Percentiles rank a stretch among this genome's conserved stretches.
Conservation (phyloP, 1,140 invertebrate species). For the Musca domestica region DNA sequence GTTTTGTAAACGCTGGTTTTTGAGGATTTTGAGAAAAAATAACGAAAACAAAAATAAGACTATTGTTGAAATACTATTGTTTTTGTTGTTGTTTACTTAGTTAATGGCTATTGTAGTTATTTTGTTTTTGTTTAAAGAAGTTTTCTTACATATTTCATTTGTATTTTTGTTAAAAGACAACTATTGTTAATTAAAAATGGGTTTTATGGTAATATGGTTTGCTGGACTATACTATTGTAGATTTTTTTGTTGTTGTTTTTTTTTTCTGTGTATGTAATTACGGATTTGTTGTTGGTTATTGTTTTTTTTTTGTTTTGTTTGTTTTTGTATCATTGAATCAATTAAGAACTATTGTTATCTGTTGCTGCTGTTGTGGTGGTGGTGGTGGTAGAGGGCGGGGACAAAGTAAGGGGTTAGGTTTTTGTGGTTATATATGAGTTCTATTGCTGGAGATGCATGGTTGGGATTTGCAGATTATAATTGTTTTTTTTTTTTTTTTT, state of each 20-base stretch:
- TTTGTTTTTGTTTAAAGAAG: slow-evolving; percentile 2
- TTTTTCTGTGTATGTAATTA: background rate
- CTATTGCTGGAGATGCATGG: too few relatives aligned
- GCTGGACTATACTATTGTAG: too few relatives aligned
- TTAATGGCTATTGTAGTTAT: slow-evolving; percentile 20
- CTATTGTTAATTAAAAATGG: background rate
- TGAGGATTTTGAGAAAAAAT: background rate
- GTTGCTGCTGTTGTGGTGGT: slow-evolving; percentile 38
- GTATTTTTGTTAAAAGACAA: background rate
- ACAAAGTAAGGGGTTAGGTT: too few relatives aligned
- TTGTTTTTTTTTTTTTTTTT: too few relatives aligned
- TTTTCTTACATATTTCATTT: background rate
- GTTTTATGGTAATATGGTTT: too few relatives aligned
- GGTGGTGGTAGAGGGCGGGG: slow-evolving; percentile 1
- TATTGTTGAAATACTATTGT: slow-evolving; percentile 7
- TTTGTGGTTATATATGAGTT: too few relatives aligned
- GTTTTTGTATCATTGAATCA: background rate
- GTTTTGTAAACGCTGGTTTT: too few relatives aligned
- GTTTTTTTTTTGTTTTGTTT: background rate
- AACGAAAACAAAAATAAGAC: background rate
- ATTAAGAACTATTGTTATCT: slow-evolving; percentile 54
- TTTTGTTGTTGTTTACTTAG: slow-evolving; percentile 5
- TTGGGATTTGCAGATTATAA: too few relatives aligned
- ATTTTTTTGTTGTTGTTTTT: too few relatives aligned
- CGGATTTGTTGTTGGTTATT: slow-evolving; percentile 10